Percentiles rank a stretch among this genome's conserved stretches.
Conservation (phyloP, 2,888 invertebrate genomes). For the Drosophila nr. perissopoda region DNA sequence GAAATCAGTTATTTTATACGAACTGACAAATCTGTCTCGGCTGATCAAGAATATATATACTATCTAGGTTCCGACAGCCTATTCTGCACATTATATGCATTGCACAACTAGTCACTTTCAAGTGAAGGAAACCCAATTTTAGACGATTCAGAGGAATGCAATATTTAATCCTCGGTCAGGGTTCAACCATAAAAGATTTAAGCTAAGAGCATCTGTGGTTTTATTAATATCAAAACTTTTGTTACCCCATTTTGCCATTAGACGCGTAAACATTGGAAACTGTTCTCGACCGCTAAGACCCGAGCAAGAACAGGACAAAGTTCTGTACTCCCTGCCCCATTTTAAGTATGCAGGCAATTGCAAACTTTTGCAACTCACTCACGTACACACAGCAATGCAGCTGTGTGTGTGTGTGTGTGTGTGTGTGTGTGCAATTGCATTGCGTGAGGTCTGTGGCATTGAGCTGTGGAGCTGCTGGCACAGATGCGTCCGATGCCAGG, state of each 20-base stretch:
- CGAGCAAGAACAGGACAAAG: slow-evolving; percentile 28
- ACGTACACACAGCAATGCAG: slow-evolving; percentile 41
- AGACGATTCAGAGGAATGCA: background rate
- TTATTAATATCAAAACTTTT: slow-evolving; percentile 24
- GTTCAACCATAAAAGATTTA: background rate
- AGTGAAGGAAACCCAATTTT: background rate
- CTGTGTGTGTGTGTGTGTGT: slow-evolving; percentile 2
- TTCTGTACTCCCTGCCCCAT: slow-evolving; percentile 3
- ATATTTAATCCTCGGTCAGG: slow-evolving; percentile 10
- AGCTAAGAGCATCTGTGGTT: slow-evolving; percentile 17
- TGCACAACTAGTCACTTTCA: background rate
- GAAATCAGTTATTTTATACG: background rate
- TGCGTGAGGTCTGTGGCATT: slow-evolving; percentile 59
- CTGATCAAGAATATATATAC: background rate
- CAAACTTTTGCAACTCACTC: slow-evolving; percentile 60
- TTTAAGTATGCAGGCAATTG: slow-evolving; percentile 22
- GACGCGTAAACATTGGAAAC: slow-evolving; percentile 52
- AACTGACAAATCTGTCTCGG: background rate
- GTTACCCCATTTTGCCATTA: slow-evolving; percentile 49
- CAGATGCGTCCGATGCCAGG: slow-evolving; percentile 36
- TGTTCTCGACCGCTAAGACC: slow-evolving; percentile 11
- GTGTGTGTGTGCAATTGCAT: slow-evolving; percentile 48
- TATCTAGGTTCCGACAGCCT: background rate
- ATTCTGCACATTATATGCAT: background rate
- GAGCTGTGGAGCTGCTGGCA: slow-evolving; percentile 19